phyloP scores from a whole-genome alignment of 1,140 invertebrate genomes.

The Tribolium madens region DNA sequence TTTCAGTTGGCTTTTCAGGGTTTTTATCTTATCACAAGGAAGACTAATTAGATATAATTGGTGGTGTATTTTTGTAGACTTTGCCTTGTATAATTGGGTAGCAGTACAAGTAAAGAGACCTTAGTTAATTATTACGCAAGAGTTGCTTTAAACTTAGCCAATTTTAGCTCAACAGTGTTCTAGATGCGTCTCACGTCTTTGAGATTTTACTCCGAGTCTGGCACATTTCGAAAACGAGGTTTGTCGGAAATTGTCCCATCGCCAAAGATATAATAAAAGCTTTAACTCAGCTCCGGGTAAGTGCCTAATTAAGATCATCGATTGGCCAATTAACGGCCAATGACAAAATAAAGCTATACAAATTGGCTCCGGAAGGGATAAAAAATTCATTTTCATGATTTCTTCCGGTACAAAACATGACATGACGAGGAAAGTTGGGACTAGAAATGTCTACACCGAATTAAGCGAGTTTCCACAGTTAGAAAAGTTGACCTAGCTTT shows the following conservation, averaged over 20 bases:
- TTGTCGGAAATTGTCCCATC: constrained; percentile 48
- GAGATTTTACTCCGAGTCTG: constrained; percentile 28
- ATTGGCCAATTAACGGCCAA: constrained; percentile 48
- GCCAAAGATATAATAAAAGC: constrained; percentile 48
- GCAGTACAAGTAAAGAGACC: constrained; percentile 38
- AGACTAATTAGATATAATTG: constrained; percentile 28
- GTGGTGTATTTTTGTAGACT: constrained; percentile 38
- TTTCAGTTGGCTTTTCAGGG: constrained; percentile 14
- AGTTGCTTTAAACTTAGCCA: constrained; percentile 39
- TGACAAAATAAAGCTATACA: constrained; percentile 1
- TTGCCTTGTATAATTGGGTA: constrained; percentile 36
- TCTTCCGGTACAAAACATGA: not conserved
- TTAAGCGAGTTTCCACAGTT: constrained; percentile 25
- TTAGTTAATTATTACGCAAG: constrained; percentile 49
- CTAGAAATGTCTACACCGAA: constrained; percentile 27
- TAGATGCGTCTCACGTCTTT: constrained; percentile 40
- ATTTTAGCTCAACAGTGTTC: constrained; percentile 25
- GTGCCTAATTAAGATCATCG: constrained; percentile 48
- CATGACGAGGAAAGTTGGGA: not conserved
- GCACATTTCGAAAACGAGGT: constrained; percentile 42
- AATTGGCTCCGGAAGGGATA: not conserved
- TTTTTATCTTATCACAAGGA: constrained; percentile 26
- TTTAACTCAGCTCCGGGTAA: constrained; percentile 44
- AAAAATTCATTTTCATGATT: constrained; percentile 12
- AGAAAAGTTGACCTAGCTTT: constrained; percentile 31